Evolutionary conservation across 2,797 vertebrate species (phyloP).

Genomic region (Cirrhinus molitorella): DNA sequence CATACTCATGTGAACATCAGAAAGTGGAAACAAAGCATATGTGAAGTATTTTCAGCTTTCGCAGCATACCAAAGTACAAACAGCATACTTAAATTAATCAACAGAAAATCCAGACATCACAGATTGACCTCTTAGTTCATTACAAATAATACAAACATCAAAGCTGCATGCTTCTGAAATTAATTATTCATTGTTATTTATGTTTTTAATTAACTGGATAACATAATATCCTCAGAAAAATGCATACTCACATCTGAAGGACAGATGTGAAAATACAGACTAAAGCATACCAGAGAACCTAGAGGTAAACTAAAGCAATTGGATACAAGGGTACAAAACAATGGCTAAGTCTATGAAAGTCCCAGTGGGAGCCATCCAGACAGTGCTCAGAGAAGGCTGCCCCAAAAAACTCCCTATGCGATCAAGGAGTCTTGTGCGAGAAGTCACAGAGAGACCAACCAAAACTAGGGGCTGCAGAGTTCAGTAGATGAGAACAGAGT

Average conservation of each 20-base stretch:
- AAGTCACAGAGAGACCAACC: background rate
- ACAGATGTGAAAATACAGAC: constrained; percentile 23
- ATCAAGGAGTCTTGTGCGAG: background rate
- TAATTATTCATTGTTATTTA: background rate
- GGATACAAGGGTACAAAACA: constrained; percentile 4
- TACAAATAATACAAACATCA: constrained; percentile 6
- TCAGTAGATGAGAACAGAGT: constrained; percentile 5
- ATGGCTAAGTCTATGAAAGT: constrained; percentile 11
- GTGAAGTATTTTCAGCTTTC: background rate
- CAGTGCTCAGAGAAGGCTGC: background rate
- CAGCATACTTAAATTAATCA: background rate
- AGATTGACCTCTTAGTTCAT: background rate
- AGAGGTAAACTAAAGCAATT: constrained; percentile 12
- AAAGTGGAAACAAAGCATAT: background rate
- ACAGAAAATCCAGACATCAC: background rate
- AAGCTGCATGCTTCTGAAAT: background rate
- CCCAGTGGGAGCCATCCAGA: constrained; percentile 31
- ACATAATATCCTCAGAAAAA: background rate
- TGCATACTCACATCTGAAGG: constrained; percentile 4
- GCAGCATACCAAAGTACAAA: background rate
- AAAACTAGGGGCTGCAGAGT: background rate
- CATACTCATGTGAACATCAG: background rate
- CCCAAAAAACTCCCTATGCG: background rate
- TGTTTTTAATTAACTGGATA: background rate
- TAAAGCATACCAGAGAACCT: background rate